These are phyloP conservation scores for Herpailurus yagouaroundi DNA, from an alignment of 2,113 vertebrate genomes.

Conservation along the genomic window DNA sequence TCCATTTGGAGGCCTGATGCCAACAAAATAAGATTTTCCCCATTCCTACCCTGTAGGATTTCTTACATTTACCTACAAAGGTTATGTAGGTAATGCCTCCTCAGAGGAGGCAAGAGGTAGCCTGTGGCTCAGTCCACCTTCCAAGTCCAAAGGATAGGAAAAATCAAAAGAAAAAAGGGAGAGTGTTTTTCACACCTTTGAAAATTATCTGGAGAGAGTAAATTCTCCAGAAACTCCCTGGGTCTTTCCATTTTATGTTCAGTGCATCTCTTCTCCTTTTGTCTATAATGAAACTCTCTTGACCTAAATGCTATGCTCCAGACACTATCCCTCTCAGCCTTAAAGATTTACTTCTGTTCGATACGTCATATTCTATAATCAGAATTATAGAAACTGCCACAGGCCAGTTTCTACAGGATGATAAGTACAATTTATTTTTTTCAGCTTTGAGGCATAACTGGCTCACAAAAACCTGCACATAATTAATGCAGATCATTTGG, in stretches of 20 bases:
- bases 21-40: background rate
- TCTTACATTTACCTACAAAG: background rate
- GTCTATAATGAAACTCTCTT: background rate
- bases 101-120: background rate
- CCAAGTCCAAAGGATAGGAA: background rate
- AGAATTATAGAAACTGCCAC: no score
- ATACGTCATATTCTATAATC: background rate
- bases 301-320: background rate
- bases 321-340: background rate
- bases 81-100: no score
- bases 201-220: background rate
- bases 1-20: background rate
- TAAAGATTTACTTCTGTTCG: background rate
- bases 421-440: no score
- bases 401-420: no score
- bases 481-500: no score
- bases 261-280: background rate
- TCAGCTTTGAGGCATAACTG: no score
- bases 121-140: background rate
- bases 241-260: background rate
- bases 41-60: background rate
- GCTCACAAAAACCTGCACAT: no score
- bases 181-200: background rate
- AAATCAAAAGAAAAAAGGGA: background rate
- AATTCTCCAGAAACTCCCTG: background rate